Evolutionary conservation across 2,113 vertebrate species (phyloP).

Genomic region (Vicugna pacos): DNA sequence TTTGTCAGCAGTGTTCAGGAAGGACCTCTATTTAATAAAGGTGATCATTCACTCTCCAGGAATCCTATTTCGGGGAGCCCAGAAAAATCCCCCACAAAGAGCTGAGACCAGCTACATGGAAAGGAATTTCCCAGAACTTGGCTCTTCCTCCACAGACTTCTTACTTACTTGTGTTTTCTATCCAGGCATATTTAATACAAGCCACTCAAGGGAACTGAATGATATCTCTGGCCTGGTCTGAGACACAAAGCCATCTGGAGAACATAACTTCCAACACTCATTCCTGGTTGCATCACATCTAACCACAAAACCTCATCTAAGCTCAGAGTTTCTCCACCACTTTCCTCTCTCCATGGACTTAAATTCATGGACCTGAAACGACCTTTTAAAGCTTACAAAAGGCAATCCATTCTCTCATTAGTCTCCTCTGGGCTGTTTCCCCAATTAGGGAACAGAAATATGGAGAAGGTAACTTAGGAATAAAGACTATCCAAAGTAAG

Average conservation of each 20-base stretch:
- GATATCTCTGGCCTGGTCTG: conserved; percentile 54
- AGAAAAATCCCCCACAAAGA: conserved; percentile 40
- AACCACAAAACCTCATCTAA: conserved; percentile 67
- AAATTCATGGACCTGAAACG: conserved; percentile 32
- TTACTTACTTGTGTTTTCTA: conserved; percentile 65
- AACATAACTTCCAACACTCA: conserved; percentile 28
- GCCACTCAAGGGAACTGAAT: background rate
- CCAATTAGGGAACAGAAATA: conserved; percentile 41
- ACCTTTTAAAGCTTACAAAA: conserved; percentile 71
- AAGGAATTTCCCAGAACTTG: conserved; percentile 78
- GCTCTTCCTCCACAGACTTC: conserved; percentile 60
- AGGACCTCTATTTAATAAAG: conserved; percentile 53
- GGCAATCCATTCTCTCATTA: conserved; percentile 37
- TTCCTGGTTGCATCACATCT: conserved; percentile 67
- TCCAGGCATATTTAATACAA: conserved; percentile 68
- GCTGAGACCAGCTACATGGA: conserved; percentile 62
- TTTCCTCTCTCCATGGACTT: conserved; percentile 34
- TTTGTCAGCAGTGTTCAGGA: conserved; percentile 20
- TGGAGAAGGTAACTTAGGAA: conserved; percentile 47
- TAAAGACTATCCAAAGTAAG: conserved; percentile 54
- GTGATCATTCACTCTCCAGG: conserved; percentile 15
- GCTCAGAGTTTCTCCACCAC: background rate
- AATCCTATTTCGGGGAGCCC: background rate
- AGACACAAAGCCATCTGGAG: conserved; percentile 73
- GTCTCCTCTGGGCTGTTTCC: background rate